A percentile compares a stretch with the other conserved stretches of the same genome.
These are phyloP conservation scores for Pelecanus crispus DNA, from an alignment of 2,113 vertebrate species.

Conservation along the genomic window DNA sequence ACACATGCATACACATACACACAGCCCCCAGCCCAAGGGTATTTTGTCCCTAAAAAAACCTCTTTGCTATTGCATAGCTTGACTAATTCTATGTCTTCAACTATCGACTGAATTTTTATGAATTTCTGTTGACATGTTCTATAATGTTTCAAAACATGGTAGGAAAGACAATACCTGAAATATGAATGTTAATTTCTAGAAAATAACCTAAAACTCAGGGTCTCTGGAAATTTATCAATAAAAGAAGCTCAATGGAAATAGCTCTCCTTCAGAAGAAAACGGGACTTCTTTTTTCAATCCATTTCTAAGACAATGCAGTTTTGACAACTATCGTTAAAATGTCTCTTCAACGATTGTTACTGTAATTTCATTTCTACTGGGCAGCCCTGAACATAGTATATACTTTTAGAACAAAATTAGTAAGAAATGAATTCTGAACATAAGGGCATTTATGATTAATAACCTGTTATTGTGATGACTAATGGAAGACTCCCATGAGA, in stretches of 20 bases:
- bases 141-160: background rate
- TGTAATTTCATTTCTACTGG: background rate
- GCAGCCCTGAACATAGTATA: background rate
- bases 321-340: background rate
- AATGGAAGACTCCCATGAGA: background rate
- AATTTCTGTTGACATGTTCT: background rate
- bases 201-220: background rate
- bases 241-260: background rate
- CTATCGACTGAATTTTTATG: background rate
- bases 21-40: background rate
- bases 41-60: background rate
- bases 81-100: background rate
- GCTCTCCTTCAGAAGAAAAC: background rate
- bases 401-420: background rate
- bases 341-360: background rate
- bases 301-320: background rate
- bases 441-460: background rate
- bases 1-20: background rate
- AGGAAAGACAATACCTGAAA: background rate
- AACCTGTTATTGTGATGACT: background rate
- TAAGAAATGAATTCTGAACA: background rate
- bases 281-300: background rate
- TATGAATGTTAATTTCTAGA: background rate
- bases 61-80: background rate
- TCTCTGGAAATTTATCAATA: background rate